Evolutionary conservation across 2,113 vertebrate species (phyloP).

Genomic region (Falco punctatus): DNA sequence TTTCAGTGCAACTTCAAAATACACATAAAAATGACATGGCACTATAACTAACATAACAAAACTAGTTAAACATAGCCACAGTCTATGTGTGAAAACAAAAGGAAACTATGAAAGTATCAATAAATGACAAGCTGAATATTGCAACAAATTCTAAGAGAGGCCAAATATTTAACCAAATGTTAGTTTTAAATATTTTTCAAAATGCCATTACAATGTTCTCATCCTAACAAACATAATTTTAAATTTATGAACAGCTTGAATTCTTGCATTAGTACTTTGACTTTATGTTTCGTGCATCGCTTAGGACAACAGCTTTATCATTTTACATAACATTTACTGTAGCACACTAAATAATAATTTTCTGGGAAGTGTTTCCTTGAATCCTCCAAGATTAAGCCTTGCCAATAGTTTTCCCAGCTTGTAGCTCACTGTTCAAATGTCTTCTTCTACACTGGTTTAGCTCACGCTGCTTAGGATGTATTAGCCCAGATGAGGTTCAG

Average conservation of each 20-base stretch:
- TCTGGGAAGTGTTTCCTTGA: background rate
- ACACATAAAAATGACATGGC: background rate
- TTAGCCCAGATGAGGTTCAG: background rate
- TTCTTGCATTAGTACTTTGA: background rate
- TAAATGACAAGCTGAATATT: background rate
- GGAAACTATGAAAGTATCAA: background rate
- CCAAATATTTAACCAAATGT: no score
- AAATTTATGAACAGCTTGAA: background rate
- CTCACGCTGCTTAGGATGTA: background rate
- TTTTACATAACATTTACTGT: background rate
- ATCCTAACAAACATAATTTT: background rate
- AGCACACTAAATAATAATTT: background rate
- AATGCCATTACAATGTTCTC: background rate
- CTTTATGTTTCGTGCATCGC: background rate
- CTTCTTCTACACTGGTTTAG: background rate
- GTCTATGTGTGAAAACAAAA: background rate
- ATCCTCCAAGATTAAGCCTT: background rate
- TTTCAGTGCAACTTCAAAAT: background rate
- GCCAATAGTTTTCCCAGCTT: background rate
- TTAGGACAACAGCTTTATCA: background rate
- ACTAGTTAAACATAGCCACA: background rate
- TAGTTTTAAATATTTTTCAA: background rate
- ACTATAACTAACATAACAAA: background rate
- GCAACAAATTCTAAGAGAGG: background rate
- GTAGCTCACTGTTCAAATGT: background rate